phyloP scores from a whole-genome alignment of 2,888 invertebrate genomes.

The Apotomis betuletana region DNA sequence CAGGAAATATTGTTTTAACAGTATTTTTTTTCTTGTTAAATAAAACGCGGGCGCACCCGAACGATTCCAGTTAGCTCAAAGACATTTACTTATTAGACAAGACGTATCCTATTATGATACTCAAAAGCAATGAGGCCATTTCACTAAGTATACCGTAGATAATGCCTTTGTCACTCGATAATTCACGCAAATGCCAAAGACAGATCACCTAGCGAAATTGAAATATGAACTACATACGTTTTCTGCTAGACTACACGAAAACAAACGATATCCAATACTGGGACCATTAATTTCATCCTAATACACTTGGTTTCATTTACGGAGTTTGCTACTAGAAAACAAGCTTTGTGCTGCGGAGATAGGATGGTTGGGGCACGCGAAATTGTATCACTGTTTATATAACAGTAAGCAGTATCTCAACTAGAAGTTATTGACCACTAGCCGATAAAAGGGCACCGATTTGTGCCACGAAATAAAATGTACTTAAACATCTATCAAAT shows the following conservation, averaged over 20 bases:
- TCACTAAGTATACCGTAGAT: slow-evolving; percentile 2
- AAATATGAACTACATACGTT: slow-evolving; percentile 53
- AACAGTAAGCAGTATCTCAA: too few species aligned
- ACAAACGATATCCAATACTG: slow-evolving; percentile 72
- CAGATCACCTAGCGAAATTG: slow-evolving; percentile 49
- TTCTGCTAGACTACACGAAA: slow-evolving; percentile 57
- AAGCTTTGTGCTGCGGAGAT: neutral
- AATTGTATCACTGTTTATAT: slow-evolving; percentile 1
- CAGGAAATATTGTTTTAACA: too few species aligned
- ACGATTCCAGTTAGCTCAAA: too few species aligned
- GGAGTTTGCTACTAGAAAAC: slow-evolving; percentile 20
- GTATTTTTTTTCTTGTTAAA: too few species aligned
- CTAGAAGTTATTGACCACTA: too few species aligned
- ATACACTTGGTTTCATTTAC: slow-evolving; percentile 51
- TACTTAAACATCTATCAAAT: too few species aligned
- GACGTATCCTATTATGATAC: neutral
- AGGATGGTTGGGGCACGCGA: slow-evolving; percentile 39
- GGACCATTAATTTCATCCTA: slow-evolving; percentile 72
- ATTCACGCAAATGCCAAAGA: slow-evolving; percentile 24
- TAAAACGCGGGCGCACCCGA: too few species aligned
- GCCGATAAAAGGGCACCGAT: too few species aligned
- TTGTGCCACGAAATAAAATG: too few species aligned
- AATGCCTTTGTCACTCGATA: slow-evolving; percentile 14
- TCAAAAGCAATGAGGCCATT: neutral
- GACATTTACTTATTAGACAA: neutral